These are phyloP conservation scores for Saiga tatarica DNA, from an alignment of 2,113 vertebrate species.

Conservation along the genomic window DNA sequence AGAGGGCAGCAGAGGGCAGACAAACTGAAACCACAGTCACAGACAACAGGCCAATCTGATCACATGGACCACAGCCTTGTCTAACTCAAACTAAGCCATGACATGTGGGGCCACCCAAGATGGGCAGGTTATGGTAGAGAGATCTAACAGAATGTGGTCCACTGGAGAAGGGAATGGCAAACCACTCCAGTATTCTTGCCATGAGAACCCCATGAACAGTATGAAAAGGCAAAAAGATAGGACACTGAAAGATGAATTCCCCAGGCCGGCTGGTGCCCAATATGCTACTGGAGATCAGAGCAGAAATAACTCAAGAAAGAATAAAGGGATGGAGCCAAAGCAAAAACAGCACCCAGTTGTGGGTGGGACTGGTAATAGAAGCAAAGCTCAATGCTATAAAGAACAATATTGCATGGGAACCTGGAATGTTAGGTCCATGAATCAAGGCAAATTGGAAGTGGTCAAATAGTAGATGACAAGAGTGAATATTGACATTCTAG, in stretches of 20 bases:
- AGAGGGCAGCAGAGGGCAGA: background rate
- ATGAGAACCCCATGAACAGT: background rate
- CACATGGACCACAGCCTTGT: background rate
- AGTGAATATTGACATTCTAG: background rate
- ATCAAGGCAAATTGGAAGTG: background rate
- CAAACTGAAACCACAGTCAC: background rate
- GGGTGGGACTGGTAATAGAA: no score
- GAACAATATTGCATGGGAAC: no score
- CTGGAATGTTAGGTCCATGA: background rate
- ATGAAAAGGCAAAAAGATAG: background rate
- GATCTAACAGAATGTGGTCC: background rate
- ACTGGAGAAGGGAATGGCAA: background rate
- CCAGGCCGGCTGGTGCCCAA: background rate
- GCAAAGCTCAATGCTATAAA: no score
- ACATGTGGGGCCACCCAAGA: background rate
- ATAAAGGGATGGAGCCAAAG: background rate
- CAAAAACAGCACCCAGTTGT: background rate
- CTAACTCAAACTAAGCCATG: background rate
- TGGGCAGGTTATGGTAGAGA: rapidly evolving
- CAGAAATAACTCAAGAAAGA: background rate
- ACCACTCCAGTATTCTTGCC: background rate
- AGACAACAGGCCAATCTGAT: background rate
- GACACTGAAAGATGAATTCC: background rate
- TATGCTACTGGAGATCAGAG: background rate
- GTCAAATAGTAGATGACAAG: background rate